Evolutionary conservation across 2,888 invertebrate species (phyloP), one percentile per base, ranked within the genome.

Genomic region (Xestia ashworthii): DNA sequence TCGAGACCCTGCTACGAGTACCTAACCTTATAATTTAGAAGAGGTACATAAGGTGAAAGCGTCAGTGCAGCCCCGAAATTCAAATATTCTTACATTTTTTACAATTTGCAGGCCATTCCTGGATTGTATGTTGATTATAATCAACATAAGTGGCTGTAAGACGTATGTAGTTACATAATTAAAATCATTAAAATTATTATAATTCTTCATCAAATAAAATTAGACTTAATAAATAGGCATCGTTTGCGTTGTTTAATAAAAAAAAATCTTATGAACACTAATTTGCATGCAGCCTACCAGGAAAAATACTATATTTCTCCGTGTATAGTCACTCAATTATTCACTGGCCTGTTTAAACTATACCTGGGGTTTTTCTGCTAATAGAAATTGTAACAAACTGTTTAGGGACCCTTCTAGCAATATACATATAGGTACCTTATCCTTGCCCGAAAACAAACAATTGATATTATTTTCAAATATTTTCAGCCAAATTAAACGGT

Each of bases 291-390:
- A 16, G 44, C 25, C 41, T 70, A 55, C 38, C 41, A 69, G 80
- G 76, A 74, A 74, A 74, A 74, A 32, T 0, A 22, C 14, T 1
- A 71, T 25, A 19, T 71, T 66, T 46, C 44, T 46, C 71, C 16
- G 41, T 32, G 3, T 44, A 71, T 22, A 65, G 25, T 22, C 32
- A 16, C 22, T 19, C 6, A 41, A 19, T 53, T 46, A 76, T 68
- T 53, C 38, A 76, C 25, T 53, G n/a, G 14, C 44, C n/a, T 25
- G 50, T 38, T n/a, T 4, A 79, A n/a, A 53, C 25, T 38, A 12
- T n/a, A 6, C 38, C 16, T 48, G 46, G 69, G 80, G 22, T 80
- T 76, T 79, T 48, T 25, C 76, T 38, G 16, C 19, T 6, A 41
- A 41, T 72, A 72, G 9, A 71, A 19, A 50, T 38, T 25, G 44